Percentiles rank a stretch among this genome's conserved stretches.
phyloP scores from a whole-genome alignment of 2,113 vertebrate genomes.

The Myocastor coypus region DNA sequence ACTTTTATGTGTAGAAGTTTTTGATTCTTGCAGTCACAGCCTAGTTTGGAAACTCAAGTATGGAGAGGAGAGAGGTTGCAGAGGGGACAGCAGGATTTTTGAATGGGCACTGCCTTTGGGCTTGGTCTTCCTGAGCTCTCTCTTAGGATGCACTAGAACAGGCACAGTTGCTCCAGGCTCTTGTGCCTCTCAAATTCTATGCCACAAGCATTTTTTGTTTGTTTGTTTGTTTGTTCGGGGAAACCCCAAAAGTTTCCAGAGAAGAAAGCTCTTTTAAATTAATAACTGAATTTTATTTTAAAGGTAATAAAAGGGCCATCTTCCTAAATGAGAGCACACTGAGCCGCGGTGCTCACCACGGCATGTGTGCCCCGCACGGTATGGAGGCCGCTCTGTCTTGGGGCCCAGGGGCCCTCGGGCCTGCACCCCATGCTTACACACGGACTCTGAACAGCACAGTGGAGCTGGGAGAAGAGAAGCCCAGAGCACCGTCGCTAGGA shows the following conservation, averaged over 20 bases:
- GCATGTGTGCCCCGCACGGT: rapidly evolving
- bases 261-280: neutral
- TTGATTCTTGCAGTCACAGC: neutral
- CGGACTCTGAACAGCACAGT: constrained; percentile 62
- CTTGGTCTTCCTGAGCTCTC: rapidly evolving
- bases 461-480: neutral
- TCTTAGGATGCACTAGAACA: rapidly evolving
- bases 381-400: neutral
- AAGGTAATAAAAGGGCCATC: neutral
- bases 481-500: constrained; percentile 47
- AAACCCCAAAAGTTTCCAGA: neutral
- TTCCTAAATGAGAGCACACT: rapidly evolving
- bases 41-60: neutral
- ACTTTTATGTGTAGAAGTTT: neutral
- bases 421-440: neutral
- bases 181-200: neutral
- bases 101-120: rapidly evolving
- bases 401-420: neutral
- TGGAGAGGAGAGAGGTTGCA: neutral
- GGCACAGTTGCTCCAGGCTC: neutral
- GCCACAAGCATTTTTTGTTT: neutral
- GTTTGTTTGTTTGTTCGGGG: constrained; percentile 39
- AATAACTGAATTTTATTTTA: neutral
- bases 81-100: neutral
- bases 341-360: neutral